A percentile compares a stretch with the other conserved stretches of the same genome.
Evolutionary conservation across 1,140 invertebrate genomes (phyloP).

Genomic region (Aphaenogaster ashmeadi): DNA sequence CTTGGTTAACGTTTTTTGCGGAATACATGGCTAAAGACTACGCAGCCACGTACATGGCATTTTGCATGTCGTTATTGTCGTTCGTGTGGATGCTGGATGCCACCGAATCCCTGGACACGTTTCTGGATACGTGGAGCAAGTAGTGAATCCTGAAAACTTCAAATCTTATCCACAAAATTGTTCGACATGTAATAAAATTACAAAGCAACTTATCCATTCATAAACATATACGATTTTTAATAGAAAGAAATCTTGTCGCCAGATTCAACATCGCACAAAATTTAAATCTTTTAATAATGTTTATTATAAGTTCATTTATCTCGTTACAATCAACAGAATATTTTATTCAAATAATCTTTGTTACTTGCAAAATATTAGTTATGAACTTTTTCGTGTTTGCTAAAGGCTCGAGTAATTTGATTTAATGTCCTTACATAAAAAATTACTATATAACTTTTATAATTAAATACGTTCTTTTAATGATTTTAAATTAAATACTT

Average conservation of each 20-base stretch:
- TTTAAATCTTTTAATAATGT: slow-evolving; percentile 9
- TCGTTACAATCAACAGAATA: not conserved
- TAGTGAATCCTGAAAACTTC: slow-evolving; percentile 78
- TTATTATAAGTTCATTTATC: not conserved
- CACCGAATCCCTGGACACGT: slow-evolving; percentile 84
- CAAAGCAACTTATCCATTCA: not conserved
- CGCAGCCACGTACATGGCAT: slow-evolving; percentile 79
- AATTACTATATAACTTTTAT: not conserved
- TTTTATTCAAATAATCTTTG: not conserved
- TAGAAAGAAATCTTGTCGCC: not conserved
- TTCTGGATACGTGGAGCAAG: slow-evolving; percentile 83
- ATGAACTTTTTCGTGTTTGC: not conserved
- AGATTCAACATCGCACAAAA: not conserved
- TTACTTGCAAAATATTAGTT: not conserved
- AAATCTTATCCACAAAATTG: slow-evolving; percentile 41
- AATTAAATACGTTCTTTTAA: not conserved
- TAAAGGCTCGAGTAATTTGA: not conserved
- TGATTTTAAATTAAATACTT: not conserved
- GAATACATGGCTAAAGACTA: slow-evolving; percentile 79
- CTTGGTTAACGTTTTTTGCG: slow-evolving; percentile 72
- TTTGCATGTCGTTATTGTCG: slow-evolving; percentile 82
- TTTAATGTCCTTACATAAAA: not conserved
- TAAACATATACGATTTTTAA: slow-evolving; percentile 16
- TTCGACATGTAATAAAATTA: slow-evolving; percentile 54
- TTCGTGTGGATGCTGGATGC: slow-evolving; percentile 87